Conservation (phyloP, 2,113 vertebrate species). For the Ochotona curzoniae region DNA sequence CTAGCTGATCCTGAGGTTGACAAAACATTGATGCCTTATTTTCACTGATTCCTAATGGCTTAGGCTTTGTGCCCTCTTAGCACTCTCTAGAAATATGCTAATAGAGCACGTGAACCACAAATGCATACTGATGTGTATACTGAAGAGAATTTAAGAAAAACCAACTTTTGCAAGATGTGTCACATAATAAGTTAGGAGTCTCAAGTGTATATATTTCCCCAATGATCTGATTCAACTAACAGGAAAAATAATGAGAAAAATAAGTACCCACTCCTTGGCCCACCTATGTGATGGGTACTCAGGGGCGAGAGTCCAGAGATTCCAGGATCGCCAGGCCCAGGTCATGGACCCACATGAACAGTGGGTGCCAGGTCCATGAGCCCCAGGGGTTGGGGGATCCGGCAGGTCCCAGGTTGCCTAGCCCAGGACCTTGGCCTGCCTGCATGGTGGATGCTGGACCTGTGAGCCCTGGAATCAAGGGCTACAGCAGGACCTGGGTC, state of each 20-base stretch:
- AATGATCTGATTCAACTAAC: background rate
- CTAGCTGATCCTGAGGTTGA: background rate
- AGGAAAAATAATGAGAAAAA: background rate
- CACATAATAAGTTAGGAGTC: background rate
- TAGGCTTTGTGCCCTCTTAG: background rate
- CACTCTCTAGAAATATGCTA: background rate
- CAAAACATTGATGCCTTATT: slow-evolving; percentile 27
- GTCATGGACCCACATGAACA: no score
- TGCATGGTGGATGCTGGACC: no score
- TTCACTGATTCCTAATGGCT: background rate
- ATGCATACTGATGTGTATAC: background rate
- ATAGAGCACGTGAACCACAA: background rate
- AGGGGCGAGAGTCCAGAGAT: no score
- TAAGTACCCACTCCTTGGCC: no score
- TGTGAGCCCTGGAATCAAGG: no score
- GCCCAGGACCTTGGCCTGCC: no score
- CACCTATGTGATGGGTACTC: no score
- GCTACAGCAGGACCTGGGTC: no score
- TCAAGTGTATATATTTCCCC: background rate
- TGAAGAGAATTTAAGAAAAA: background rate
- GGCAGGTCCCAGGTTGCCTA: no score
- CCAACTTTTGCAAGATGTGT: background rate
- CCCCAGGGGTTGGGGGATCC: no score
- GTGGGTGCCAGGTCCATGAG: no score
- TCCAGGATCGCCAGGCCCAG: no score